These are phyloP conservation scores for Fabriciana adippe DNA, from an alignment of 2,888 invertebrate species.

Conservation along the genomic window DNA sequence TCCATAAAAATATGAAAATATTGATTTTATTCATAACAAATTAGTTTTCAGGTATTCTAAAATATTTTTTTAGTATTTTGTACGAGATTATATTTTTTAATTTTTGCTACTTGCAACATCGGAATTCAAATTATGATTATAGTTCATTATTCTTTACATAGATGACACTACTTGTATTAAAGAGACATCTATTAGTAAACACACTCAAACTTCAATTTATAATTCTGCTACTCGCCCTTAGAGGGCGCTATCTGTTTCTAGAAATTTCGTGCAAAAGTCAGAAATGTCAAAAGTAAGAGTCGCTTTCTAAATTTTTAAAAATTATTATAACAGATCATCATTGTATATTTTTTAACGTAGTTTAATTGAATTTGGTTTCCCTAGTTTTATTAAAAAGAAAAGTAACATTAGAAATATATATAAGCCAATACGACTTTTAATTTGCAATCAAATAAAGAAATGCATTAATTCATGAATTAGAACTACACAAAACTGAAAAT, in stretches of 20 bases:
- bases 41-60: no score
- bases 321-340: no score
- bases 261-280: slow-evolving; percentile 32
- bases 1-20: not conserved
- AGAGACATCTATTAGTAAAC: not conserved
- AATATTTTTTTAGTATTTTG: not conserved
- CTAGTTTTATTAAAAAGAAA: no score
- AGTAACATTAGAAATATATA: no score
- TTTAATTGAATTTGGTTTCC: no score
- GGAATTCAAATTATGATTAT: not conserved
- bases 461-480: no score
- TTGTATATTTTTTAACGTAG: no score
- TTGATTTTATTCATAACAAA: no score
- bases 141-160: not conserved
- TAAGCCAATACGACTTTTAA: no score
- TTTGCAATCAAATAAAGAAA: no score
- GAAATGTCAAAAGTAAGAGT: slow-evolving; percentile 16
- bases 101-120: not conserved
- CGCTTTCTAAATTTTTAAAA: slow-evolving; percentile 4
- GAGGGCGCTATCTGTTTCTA: slow-evolving; percentile 47
- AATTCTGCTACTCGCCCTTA: slow-evolving; percentile 49
- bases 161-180: slow-evolving; percentile 22
- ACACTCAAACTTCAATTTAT: not conserved
- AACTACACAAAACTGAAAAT: no score
- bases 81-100: not conserved